A percentile compares a stretch with the other conserved stretches of the same genome.
These are phyloP conservation scores for Allolobophora icterica DNA, from an alignment of 2,888 invertebrate genomes.

Conservation along the genomic window DNA sequence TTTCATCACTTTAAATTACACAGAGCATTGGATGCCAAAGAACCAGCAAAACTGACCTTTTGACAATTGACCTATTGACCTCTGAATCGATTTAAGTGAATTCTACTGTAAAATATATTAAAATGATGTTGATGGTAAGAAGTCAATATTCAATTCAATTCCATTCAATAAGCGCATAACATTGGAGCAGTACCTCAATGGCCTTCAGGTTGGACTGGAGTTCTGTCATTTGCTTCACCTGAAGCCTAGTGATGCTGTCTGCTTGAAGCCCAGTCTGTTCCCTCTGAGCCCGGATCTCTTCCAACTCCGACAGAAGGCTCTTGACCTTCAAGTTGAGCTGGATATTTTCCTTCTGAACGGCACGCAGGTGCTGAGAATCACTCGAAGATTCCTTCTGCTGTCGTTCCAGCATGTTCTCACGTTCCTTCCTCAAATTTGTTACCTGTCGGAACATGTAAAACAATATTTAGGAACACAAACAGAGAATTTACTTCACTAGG, in stretches of 20 bases:
- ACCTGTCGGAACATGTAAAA: constrained; percentile 35
- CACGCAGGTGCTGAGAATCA: constrained; percentile 34
- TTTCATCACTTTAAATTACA: too few relatives aligned
- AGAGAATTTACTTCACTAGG: background rate
- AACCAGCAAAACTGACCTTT: too few relatives aligned
- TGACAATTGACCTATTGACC: too few relatives aligned
- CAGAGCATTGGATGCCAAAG: too few relatives aligned
- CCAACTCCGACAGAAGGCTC: constrained; percentile 57
- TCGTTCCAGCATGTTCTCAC: constrained; percentile 21
- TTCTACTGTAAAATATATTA: too few relatives aligned
- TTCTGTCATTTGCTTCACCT: constrained; percentile 61
- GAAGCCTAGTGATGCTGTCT: constrained; percentile 58
- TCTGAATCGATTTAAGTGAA: too few relatives aligned
- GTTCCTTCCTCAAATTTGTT: constrained; percentile 32
- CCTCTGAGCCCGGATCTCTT: constrained; percentile 60
- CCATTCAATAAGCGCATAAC: background rate
- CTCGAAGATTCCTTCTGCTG: constrained; percentile 27
- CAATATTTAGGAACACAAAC: background rate
- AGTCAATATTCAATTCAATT: background rate
- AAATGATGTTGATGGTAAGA: too few relatives aligned
- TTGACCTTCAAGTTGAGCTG: constrained; percentile 28
- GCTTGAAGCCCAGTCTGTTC: constrained; percentile 60
- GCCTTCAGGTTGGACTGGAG: constrained; percentile 57
- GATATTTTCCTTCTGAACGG: constrained; percentile 37
- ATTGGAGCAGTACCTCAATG: constrained; percentile 56